A percentile compares a stretch with the other conserved stretches of the same genome.
Evolutionary conservation across 2,113 vertebrate genomes (phyloP).

Genomic region (Eudyptes chrysolophus): DNA sequence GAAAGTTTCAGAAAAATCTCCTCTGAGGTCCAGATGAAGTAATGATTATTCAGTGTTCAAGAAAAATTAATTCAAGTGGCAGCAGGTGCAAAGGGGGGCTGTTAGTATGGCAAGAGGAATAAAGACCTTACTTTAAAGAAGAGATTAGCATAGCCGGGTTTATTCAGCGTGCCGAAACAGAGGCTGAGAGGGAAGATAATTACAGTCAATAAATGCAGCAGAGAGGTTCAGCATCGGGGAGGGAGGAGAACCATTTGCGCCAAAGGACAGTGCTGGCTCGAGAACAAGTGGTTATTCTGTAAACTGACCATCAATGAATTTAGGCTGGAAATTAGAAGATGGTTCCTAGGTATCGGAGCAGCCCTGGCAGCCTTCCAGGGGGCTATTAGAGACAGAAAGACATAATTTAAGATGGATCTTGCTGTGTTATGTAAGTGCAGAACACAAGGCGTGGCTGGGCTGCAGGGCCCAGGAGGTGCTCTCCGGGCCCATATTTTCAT

Average conservation of each 20-base stretch:
- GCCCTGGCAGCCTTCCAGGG: neutral
- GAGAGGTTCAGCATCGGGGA: neutral
- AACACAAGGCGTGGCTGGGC: neutral
- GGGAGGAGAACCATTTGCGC: neutral
- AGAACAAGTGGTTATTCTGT: neutral
- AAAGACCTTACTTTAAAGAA: neutral
- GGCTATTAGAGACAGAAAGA: neutral
- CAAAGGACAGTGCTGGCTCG: neutral
- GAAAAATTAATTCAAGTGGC: neutral
- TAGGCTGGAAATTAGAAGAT: neutral
- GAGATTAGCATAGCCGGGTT: neutral
- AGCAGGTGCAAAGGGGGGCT: neutral
- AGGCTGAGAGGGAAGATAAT: neutral
- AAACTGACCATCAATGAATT: neutral
- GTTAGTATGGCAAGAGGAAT: neutral
- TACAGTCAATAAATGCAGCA: neutral
- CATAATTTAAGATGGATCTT: neutral
- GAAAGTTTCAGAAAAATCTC: neutral
- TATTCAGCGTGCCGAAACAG: neutral
- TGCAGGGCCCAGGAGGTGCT: neutral
- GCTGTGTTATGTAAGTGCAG: neutral
- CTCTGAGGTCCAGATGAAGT: neutral
- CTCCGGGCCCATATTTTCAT: neutral
- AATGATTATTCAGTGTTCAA: neutral
- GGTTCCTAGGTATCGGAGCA: neutral